Conservation (phyloP, 37 sponge, comb jelly and placozoan genomes). For the Aplysina aerophoba region DNA sequence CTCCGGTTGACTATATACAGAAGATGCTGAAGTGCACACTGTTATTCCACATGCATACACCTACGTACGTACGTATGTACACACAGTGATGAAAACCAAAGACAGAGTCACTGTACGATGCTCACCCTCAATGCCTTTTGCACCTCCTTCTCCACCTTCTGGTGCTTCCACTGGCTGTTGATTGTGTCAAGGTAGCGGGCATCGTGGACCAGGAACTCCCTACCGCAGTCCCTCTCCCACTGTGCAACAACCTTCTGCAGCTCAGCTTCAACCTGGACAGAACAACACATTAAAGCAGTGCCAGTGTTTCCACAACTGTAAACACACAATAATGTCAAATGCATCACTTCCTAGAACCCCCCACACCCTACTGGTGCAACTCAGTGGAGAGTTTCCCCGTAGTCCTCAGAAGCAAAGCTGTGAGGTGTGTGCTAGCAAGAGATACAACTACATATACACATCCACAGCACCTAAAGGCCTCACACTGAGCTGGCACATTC, state of each 20-base stretch:
- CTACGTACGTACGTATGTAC: not conserved
- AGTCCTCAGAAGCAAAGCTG: too few species aligned
- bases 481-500: too few species aligned
- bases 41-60: not conserved
- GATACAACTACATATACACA: too few species aligned
- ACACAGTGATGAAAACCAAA: not conserved
- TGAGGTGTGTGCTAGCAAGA: too few species aligned
- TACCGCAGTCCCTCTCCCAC: constrained; percentile 72
- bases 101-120: not conserved
- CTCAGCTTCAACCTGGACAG: constrained; percentile 56
- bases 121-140: constrained; percentile 67
- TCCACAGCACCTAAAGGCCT: too few species aligned
- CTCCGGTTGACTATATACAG: not conserved
- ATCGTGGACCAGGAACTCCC: constrained; percentile 61
- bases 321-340: too few species aligned
- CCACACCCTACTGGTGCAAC: too few species aligned
- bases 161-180: constrained; percentile 54
- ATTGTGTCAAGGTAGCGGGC: constrained; percentile 70
- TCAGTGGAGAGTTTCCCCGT: too few species aligned
- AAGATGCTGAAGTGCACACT: too few species aligned
- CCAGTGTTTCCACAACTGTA: too few species aligned
- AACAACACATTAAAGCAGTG: not conserved
- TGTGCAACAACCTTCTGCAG: constrained; percentile 43
- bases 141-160: constrained; percentile 39
- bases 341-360: too few species aligned